Conservation (phyloP, 2,888 invertebrate species). For the Watsonalla cultraria region DNA sequence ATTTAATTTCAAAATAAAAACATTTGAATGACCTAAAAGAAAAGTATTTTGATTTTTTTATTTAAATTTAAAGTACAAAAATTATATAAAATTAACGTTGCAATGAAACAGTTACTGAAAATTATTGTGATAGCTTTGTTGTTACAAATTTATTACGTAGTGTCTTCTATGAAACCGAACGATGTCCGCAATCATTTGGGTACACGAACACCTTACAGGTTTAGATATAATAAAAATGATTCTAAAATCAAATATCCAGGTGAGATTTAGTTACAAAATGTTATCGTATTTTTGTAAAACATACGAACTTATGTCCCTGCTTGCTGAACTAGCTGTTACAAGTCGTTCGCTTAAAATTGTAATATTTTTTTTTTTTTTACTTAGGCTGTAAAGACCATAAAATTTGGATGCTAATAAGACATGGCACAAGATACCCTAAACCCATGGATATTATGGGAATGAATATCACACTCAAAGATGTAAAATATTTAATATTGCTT, state of each 20-base stretch:
- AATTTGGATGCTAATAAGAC: conserved; percentile 87
- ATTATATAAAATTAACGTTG: neutral
- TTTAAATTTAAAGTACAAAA: neutral
- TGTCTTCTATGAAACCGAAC: conserved; percentile 18
- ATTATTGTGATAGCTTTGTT: conserved; percentile 9
- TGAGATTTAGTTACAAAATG: conserved; percentile 38
- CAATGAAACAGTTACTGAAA: neutral
- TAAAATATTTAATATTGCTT: conserved; percentile 75
- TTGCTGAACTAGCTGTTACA: neutral
- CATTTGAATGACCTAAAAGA: conserved; percentile 17
- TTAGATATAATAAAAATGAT: conserved; percentile 81
- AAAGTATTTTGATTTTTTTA: conserved; percentile 1
- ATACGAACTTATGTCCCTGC: neutral
- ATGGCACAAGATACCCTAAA: conserved; percentile 88
- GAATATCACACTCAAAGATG: conserved; percentile 67
- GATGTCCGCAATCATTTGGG: conserved; percentile 73
- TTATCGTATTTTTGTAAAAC: neutral
- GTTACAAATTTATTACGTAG: conserved; percentile 7
- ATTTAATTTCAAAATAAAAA: too few relatives aligned
- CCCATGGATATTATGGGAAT: conserved; percentile 75
- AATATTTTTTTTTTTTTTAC: neutral
- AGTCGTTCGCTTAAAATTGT: too few relatives aligned
- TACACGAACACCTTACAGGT: conserved; percentile 86
- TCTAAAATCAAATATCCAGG: conserved; percentile 79
- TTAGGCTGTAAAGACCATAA: conserved; percentile 81